Evolutionary conservation across 2,797 vertebrate genomes (phyloP), one percentile per base, ranked within the genome.

Genomic region (Cynodonichthys magdalenae): DNA sequence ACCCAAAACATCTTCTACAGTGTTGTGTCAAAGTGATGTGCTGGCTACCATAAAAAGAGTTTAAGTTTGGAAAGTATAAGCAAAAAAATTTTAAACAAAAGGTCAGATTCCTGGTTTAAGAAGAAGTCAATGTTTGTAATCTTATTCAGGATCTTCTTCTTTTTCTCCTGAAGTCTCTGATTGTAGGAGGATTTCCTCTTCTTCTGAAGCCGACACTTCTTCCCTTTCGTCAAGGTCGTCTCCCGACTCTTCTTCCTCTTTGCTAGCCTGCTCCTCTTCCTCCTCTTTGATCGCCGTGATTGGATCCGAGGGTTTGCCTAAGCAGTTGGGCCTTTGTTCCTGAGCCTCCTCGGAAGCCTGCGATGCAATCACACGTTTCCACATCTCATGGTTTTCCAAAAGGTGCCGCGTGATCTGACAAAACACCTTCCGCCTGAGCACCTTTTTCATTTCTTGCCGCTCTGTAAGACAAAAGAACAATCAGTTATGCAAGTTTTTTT

Each of bases 11-110:
- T 90, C 79, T 75, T 98, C 96, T 99, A 99, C 97, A 98, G 97
- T 98, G 96, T 96, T 94, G 96, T 99, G 97, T 99, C 96, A 93
- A 96, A 94, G 93, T 95, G 92, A 95, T 98, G 95, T 97, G 96
- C 97, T 98, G 96, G 91, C 90, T 92, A 93, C 90, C 76, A 77
- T 89, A 89, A 90, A 75, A 88, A 90, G 75, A 89, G 89, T 90
- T 90, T 84, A 82, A 34, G 74, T 90, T 84, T 81, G 66, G 92
- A 91, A 83, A 91, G 58, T 90, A 87, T 94, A 74, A 90, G 18
- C 36, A 48, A 48, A 63, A 73, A 39, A 68, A 63, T 76, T 88
- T 86, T 64, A 77, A 71, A 92, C 89, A 93, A 90, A n/a, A 66
- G 86, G 91, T 87, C 64, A 79, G 53, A 72, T 79, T 88, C 85